phyloP scores from a whole-genome alignment of 2,797 vertebrate genomes.

The Pseudopleuronectes americanus region DNA sequence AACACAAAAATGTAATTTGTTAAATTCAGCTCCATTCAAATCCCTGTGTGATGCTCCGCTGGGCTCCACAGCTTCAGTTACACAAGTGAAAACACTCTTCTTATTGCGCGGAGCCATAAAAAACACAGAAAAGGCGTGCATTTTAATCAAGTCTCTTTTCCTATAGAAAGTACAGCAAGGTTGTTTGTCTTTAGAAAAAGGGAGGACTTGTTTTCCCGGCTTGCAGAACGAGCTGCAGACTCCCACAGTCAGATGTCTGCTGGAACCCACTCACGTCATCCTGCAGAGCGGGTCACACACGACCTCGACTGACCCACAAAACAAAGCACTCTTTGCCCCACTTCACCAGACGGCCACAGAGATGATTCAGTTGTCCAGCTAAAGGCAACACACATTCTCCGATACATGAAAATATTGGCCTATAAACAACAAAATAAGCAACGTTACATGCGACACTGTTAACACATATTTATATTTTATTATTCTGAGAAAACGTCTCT shows the following conservation, averaged over 20 bases:
- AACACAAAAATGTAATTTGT: constrained; percentile 26
- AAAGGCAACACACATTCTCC: constrained; percentile 10
- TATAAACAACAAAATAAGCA: constrained; percentile 7
- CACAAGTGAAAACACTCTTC: constrained; percentile 21
- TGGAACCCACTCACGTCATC: constrained; percentile 57
- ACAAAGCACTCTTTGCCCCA: constrained; percentile 57
- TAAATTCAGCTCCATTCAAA: constrained; percentile 23
- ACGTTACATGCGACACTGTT: constrained; percentile 2
- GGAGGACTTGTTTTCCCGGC: constrained; percentile 63
- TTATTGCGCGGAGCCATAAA: constrained; percentile 19
- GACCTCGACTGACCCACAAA: constrained; percentile 52
- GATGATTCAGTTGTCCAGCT: constrained; percentile 28
- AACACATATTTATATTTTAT: constrained; percentile 28
- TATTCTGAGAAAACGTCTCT: constrained; percentile 9
- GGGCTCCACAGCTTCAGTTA: constrained; percentile 5
- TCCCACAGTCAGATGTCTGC: constrained; percentile 61
- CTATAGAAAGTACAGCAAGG: constrained; percentile 45
- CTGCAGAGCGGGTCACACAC: constrained; percentile 39
- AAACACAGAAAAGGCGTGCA: constrained; percentile 38
- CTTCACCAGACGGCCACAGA: constrained; percentile 16
- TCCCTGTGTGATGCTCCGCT: constrained; percentile 2
- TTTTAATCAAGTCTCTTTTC: constrained; percentile 39
- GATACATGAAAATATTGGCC: constrained; percentile 15
- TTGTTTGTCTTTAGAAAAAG: constrained; percentile 71
- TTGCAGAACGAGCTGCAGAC: constrained; percentile 34